A percentile compares a stretch with the other conserved stretches of the same genome.
Evolutionary conservation across 2,113 vertebrate genomes (phyloP).

Genomic region (Macaca fascicularis): T2T-MFA8v1.1 NC_088395.1:119989501-119990000

Average conservation of each 20-base stretch:
- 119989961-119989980: neutral
- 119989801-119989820: neutral
- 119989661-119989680: neutral
- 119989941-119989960: neutral
- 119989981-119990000: neutral
- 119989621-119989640: neutral
- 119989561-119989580: neutral
- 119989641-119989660: neutral
- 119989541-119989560: neutral
- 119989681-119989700: neutral
- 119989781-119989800: neutral
- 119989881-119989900: neutral
- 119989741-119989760: neutral
- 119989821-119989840: neutral
- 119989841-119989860: constrained; percentile 20
- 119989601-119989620: neutral
- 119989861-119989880: neutral
- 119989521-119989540: neutral
- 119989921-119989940: neutral
- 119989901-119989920: neutral
- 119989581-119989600: neutral
- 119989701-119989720: neutral
- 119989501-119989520: neutral
- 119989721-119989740: neutral
- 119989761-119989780: neutral